A percentile compares a stretch with the other conserved stretches of the same genome.
Evolutionary conservation across 2,113 vertebrate genomes (phyloP).

Genomic region (Morone chrysops): DNA sequence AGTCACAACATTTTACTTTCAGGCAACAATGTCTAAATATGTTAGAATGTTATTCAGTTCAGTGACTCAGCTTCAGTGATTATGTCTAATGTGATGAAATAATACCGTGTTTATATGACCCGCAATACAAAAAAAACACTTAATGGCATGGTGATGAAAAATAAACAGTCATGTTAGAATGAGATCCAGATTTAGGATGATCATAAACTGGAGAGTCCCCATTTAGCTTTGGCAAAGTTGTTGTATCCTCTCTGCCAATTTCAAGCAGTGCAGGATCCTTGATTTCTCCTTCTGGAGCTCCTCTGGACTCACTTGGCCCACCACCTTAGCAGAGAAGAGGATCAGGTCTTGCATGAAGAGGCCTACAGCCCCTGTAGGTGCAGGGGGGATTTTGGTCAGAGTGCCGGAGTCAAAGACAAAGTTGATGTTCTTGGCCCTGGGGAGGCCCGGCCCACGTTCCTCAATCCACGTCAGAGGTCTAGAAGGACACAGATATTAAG

Average conservation of each 20-base stretch:
- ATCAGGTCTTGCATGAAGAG: conserved; percentile 95
- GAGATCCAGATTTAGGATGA: too few relatives aligned
- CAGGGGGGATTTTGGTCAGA: conserved; percentile 87
- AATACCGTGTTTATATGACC: too few relatives aligned
- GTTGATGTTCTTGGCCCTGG: conserved; percentile 87
- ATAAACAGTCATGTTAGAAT: too few relatives aligned
- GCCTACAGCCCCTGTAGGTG: conserved; percentile 82
- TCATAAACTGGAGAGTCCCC: neutral
- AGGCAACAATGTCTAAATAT: too few relatives aligned
- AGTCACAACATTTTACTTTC: too few relatives aligned
- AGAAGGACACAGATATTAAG: neutral
- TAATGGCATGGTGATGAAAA: too few relatives aligned
- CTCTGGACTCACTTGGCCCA: conserved; percentile 83
- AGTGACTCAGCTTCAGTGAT: too few relatives aligned
- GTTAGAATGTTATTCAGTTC: too few relatives aligned
- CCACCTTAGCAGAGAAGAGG: conserved; percentile 90
- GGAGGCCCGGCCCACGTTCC: conserved; percentile 89
- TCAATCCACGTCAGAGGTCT: conserved; percentile 94
- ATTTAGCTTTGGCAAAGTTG: conserved; percentile 73
- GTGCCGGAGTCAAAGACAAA: conserved; percentile 88
- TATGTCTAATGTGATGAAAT: too few relatives aligned
- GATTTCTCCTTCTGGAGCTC: conserved; percentile 86
- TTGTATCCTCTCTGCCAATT: conserved; percentile 88
- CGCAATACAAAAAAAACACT: too few relatives aligned
- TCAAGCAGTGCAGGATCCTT: conserved; percentile 89